Evolutionary conservation across 2,888 invertebrate genomes (phyloP), one percentile per base, ranked within the genome.

Genomic region (Diarsia brunnea): DNA sequence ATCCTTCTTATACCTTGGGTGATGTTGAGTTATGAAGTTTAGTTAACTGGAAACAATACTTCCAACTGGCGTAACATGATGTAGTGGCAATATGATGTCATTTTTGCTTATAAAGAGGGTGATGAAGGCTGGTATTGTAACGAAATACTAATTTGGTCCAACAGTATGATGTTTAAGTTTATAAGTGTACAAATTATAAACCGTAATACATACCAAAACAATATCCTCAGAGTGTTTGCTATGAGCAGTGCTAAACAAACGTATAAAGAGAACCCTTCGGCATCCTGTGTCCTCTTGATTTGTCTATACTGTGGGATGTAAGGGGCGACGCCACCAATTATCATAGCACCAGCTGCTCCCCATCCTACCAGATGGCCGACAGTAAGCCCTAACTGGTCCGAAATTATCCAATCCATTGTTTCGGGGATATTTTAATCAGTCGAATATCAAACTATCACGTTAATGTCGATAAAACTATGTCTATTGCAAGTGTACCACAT

Each of bases 271-370:
- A 99, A 99, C 19, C 99, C 99, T 89, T 99, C 99, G 24, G 99
- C 98, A 97, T 99, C 99, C 94, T 98, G 98, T 53, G 98, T 98
- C 89, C 97, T 97, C 92, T 97, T 98, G 81, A 99, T 99, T 96
- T 99, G 99, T 87, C 98, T 97, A 93, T 99, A 99, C 92, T 99
- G 99, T 55, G 99, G 99, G 89, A 99, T 98, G 92, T 99, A 99
- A 45, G 99, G 99, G 82, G 99, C 98, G 60, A 99, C 98, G 87
- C 99, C 99, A 73, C 99, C 99, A 89, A 99, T 97, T 81, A 99
- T 98, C 98, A 99, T 99, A 82, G 98, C 98, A 77, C 98, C 97
- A 81, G 98, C 98, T 87, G 98, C 98, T 74, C 97, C 97, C 98
- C 98, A 98, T 78, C 98, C 98, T 53, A 98, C 97, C 79, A 98